Conservation (phyloP, 2,888 invertebrate species). For the Epinotia nisella region DNA sequence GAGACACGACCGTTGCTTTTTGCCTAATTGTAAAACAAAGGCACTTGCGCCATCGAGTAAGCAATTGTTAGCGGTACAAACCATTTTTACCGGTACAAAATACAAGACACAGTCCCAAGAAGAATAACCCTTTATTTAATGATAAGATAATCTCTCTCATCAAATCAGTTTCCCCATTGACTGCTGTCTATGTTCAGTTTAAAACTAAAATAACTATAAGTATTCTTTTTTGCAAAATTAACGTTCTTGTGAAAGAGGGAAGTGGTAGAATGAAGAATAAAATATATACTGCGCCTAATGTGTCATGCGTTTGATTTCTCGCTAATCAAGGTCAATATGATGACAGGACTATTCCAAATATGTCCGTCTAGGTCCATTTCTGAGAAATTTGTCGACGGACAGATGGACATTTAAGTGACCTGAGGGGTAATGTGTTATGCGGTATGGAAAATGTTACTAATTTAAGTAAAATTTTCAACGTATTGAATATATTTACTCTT, state of each 20-base stretch:
- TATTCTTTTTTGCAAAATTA: too few relatives aligned
- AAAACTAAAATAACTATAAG: too few relatives aligned
- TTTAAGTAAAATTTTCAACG: not conserved
- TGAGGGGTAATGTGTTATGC: not conserved
- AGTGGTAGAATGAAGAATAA: not conserved
- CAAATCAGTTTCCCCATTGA: not conserved
- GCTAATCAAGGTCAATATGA: not conserved
- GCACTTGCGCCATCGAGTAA: slow-evolving; percentile 1
- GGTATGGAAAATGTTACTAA: not conserved
- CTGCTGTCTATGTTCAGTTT: not conserved
- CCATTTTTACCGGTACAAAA: not conserved
- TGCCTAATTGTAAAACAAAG: slow-evolving; percentile 36
- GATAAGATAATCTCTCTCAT: not conserved
- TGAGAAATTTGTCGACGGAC: not conserved
- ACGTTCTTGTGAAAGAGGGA: too few relatives aligned
- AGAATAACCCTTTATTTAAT: slow-evolving; percentile 18
- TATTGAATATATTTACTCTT: not conserved
- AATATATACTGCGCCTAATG: not conserved
- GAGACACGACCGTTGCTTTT: slow-evolving; percentile 15
- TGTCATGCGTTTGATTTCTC: not conserved
- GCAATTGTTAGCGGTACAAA: slow-evolving; percentile 6
- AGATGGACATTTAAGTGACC: not conserved
- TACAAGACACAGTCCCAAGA: slow-evolving; percentile 7
- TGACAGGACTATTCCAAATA: not conserved
- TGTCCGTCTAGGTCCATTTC: not conserved